These are phyloP conservation scores for Myripristis jacobus DNA, from an alignment of 2,797 vertebrate genomes.

Conservation along the genomic window DNA sequence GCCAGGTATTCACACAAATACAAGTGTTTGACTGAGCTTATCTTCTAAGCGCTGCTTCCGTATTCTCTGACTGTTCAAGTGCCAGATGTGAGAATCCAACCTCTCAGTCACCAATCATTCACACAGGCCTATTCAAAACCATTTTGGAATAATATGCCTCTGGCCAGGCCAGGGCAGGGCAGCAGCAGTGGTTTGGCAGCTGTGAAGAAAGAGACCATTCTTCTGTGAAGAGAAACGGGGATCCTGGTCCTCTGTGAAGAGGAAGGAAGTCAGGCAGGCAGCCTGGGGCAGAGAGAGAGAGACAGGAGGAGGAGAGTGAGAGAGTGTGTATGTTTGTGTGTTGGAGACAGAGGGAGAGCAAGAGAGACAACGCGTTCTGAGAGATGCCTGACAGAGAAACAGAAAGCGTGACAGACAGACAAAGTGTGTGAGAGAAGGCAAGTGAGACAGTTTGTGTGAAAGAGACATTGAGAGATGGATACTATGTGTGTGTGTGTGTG, in stretches of 20 bases:
- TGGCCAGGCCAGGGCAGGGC: conserved; percentile 73
- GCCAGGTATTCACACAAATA: conserved; percentile 3
- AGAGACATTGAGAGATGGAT: too few species aligned
- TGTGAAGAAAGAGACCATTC: conserved; percentile 85
- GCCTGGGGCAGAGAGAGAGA: conserved; percentile 36
- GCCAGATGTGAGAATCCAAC: conserved; percentile 8
- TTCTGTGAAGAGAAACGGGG: conserved; percentile 73
- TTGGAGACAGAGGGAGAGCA: conserved; percentile 1
- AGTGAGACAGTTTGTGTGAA: too few species aligned
- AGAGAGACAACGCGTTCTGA: not conserved
- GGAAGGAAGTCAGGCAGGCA: conserved; percentile 79
- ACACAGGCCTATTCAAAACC: not conserved
- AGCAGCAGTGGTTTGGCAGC: conserved; percentile 76
- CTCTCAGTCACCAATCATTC: conserved; percentile 13
- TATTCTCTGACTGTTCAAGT: not conserved
- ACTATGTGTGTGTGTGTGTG: too few species aligned
- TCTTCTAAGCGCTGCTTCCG: conserved; percentile 6
- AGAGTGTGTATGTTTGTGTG: too few species aligned
- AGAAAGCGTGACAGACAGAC: conserved; percentile 1
- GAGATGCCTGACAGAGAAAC: not conserved
- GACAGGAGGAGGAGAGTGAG: not conserved
- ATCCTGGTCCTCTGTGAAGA: conserved; percentile 64
- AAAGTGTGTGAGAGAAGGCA: conserved; percentile 11
- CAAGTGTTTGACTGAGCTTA: not conserved
- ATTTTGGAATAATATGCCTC: conserved; percentile 29